Percentiles rank a stretch among this genome's conserved stretches.
phyloP scores from a whole-genome alignment of 53 echinoderm and acorn worm genomes.

The Zoroaster sp. region DNA sequence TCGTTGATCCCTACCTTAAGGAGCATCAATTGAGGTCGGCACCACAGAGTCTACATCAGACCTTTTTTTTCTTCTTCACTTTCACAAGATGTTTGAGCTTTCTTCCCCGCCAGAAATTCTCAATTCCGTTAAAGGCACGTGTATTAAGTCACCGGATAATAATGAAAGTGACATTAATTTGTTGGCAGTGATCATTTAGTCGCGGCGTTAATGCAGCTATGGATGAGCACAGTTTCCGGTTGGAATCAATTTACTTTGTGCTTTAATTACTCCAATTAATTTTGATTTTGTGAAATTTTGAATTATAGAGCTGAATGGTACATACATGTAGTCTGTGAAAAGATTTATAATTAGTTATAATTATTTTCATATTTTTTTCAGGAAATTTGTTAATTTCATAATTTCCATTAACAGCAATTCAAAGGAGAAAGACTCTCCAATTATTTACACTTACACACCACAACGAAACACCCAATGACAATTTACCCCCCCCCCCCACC shows the following conservation, averaged over 20 bases:
- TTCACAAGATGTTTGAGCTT: conserved; percentile 4
- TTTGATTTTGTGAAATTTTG: not conserved
- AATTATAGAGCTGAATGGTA: not conserved
- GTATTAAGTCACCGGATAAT: not conserved
- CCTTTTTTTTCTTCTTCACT: not conserved
- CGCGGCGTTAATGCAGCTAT: not conserved
- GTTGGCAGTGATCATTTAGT: not conserved
- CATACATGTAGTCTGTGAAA: not conserved
- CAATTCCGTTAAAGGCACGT: not conserved
- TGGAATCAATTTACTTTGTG: not conserved
- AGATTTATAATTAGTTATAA: not conserved
- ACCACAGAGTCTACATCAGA: conserved; percentile 10
- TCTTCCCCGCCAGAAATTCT: not conserved
- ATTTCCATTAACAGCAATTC: no score
- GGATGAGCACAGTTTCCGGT: not conserved
- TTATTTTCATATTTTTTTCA: not conserved
- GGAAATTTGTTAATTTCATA: no score
- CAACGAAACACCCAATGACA: not conserved
- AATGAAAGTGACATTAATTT: not conserved
- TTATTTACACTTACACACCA: no score
- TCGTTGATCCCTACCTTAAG: not conserved
- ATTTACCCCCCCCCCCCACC: not conserved
- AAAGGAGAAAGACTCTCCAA: no score
- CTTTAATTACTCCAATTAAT: not conserved
- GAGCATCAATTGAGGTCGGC: conserved; percentile 2